phyloP scores from a whole-genome alignment of 37 sponge, comb jelly and placozoan species.

The Agelas oroides region DNA sequence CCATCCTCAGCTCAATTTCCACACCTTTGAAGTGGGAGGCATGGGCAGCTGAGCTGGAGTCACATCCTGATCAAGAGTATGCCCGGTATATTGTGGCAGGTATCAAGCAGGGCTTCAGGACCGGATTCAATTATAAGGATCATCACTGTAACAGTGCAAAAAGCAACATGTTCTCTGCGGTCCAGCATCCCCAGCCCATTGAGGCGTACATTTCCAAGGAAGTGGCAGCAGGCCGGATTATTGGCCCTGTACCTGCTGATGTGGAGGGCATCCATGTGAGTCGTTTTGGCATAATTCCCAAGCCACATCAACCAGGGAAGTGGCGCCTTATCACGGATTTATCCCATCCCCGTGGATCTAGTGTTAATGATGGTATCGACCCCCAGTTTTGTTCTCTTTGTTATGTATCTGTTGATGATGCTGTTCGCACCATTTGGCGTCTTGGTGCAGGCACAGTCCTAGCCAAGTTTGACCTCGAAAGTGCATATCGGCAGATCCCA shows the following conservation, averaged over 20 bases:
- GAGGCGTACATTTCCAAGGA: conserved; percentile 26
- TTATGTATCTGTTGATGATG: conserved; percentile 24
- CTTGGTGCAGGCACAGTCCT: conserved; percentile 6
- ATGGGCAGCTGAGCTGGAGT: background rate
- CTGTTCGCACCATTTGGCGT: background rate
- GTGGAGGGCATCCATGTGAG: conserved; percentile 14
- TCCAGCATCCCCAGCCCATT: conserved; percentile 9
- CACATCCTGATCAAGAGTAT: conserved; percentile 15
- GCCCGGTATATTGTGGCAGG: conserved; percentile 9
- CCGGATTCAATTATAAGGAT: background rate
- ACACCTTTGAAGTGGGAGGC: background rate
- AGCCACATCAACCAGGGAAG: conserved; percentile 18
- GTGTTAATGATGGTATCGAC: conserved; percentile 43
- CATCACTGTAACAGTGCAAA: background rate
- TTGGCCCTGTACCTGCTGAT: background rate
- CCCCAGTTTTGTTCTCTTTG: conserved; percentile 5
- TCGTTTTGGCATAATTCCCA: conserved; percentile 46
- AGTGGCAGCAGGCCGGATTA: background rate
- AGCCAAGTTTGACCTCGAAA: conserved; percentile 20
- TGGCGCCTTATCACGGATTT: conserved; percentile 45
- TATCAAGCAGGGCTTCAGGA: conserved; percentile 21
- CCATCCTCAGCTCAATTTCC: background rate
- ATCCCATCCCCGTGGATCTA: conserved; percentile 6
- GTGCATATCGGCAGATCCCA: conserved; percentile 14
- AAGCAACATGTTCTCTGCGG: conserved; percentile 28